Base-by-base conservation (phyloP, 2,888 invertebrate genomes). In the Brenthis hecate region DNA sequence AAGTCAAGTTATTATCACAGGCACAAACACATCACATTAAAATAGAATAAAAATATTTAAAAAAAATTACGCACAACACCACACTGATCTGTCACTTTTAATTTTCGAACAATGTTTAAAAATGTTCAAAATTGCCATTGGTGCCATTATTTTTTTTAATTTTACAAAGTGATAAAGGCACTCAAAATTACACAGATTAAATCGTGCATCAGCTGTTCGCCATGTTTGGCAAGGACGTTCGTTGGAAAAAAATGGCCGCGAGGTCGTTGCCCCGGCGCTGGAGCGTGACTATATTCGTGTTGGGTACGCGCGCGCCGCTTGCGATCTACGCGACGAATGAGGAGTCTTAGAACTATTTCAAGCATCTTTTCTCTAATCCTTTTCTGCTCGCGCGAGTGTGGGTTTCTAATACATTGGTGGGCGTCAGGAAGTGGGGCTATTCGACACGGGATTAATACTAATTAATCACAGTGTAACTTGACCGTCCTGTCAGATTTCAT, bases 281-380 rank as follows among this genome's bases (percentile, higher is more conserved):
- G 79, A 81, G 83, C 85, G 86, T 87, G 87, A 88, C 87, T 88
- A 85, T 84, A 75, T 74, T 76, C 74, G 68, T 74, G 71, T 69
- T 74, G 73, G 76, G 78, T 81, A 85, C 90, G 91, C 86, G 89
- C 90, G 90, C 86, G 81, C 88, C 71, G 81, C 78, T 78, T 86
- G 89, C 86, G 81, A 77, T 81, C 92, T 81, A 85, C 80, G 81
- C 89, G 79, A 81, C 92, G 91, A 92, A 91, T 92, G 92, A 89
- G 86, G 85, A 87, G 86, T 75, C 84, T 77, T 83, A 90, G 89
- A 91, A 91, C 89, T 91, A 89, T 91, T 91, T 88, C 91, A 91
- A 91, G 87, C 83, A 89, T 89, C 86, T 90, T 88, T 88, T 87
- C 89, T 89, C 89, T 89, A 89, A 89, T 88, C 88, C 89, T 89